Evolutionary conservation across 2,888 invertebrate species (phyloP).

Genomic region (Tetragonisca angustula): DNA sequence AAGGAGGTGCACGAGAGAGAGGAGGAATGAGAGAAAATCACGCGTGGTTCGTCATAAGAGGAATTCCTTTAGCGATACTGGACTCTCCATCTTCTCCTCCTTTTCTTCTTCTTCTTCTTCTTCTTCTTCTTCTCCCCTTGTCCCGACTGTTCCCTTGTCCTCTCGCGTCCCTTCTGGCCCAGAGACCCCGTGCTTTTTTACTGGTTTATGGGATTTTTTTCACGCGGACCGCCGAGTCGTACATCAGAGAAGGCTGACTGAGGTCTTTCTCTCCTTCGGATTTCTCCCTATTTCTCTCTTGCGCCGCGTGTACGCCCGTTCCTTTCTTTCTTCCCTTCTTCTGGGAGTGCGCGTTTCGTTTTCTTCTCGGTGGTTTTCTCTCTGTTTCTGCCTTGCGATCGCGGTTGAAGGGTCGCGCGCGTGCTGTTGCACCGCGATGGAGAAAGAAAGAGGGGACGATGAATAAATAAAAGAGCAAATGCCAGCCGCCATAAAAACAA

Average conservation of each 20-base stretch:
- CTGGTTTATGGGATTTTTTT: constrained; percentile 84
- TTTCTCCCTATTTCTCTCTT: constrained; percentile 31
- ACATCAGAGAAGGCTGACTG: constrained; percentile 81
- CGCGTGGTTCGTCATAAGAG: constrained; percentile 83
- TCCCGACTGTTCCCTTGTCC: constrained; percentile 52
- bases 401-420: constrained; percentile 55
- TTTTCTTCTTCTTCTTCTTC: constrained; percentile 34
- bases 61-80: constrained; percentile 82
- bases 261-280: constrained; percentile 61
- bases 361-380: constrained; percentile 9
- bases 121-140: constrained; percentile 47
- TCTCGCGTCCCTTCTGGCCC: constrained; percentile 65
- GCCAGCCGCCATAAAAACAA: constrained; percentile 83
- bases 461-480: constrained; percentile 79
- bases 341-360: constrained; percentile 30
- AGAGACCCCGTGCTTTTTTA: constrained; percentile 82
- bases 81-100: constrained; percentile 62
- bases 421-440: constrained; percentile 46
- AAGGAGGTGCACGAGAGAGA: constrained; percentile 60
- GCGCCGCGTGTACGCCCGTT: constrained; percentile 15
- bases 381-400: constrained; percentile 22
- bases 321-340: constrained; percentile 33
- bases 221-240: constrained; percentile 82
- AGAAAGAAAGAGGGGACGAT: constrained; percentile 66
- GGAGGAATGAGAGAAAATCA: constrained; percentile 79